A percentile compares a stretch with the other conserved stretches of the same genome.
These are phyloP conservation scores for Numida meleagris DNA, from an alignment of 2,113 vertebrate genomes.

Conservation along the genomic window DNA sequence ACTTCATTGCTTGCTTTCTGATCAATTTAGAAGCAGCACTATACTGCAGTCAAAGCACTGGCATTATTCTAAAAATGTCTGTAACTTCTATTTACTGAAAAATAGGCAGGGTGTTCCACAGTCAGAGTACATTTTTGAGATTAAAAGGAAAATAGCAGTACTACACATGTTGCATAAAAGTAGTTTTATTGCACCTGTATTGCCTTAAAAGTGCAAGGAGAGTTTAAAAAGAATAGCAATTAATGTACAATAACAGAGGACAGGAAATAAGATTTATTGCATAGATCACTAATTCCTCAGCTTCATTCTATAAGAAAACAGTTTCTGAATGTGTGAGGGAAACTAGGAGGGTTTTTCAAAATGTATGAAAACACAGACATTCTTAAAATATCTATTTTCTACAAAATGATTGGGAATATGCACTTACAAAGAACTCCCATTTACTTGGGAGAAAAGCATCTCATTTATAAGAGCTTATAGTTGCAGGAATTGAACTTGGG, in stretches of 20 bases:
- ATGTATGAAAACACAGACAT: background rate
- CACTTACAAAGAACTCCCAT: background rate
- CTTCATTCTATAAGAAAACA: background rate
- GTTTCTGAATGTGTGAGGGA: background rate
- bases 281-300: background rate
- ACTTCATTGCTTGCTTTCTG: background rate
- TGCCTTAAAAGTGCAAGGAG: conserved; percentile 51
- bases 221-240: conserved; percentile 57
- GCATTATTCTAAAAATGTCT: background rate
- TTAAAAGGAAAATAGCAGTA: conserved; percentile 25
- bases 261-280: conserved; percentile 36
- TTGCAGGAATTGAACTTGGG: background rate
- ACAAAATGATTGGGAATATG: background rate
- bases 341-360: background rate
- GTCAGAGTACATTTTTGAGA: background rate
- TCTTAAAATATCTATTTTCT: background rate
- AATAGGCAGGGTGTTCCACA: background rate
- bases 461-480: background rate
- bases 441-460: background rate
- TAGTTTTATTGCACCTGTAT: conserved; percentile 50
- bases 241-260: conserved; percentile 2
- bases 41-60: background rate
- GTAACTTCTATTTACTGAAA: background rate
- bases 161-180: conserved; percentile 32
- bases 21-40: background rate